These are phyloP conservation scores for Pseudolaguvia tuberculata DNA, from an alignment of 2,113 vertebrate species.

Conservation along the genomic window DNA sequence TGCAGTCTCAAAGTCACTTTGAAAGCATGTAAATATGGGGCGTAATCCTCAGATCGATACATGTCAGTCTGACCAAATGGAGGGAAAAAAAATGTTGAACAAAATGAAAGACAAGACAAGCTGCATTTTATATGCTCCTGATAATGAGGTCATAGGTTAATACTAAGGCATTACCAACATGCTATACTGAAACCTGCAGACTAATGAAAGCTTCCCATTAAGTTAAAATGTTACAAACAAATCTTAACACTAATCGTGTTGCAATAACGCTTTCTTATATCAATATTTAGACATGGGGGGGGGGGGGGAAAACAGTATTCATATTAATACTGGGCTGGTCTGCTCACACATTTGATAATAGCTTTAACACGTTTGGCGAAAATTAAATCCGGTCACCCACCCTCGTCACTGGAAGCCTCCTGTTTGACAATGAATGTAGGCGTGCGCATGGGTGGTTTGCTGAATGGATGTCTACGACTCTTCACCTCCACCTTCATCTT, in stretches of 20 bases:
- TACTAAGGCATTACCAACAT: not conserved
- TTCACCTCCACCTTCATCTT: slow-evolving; percentile 89
- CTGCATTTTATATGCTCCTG: not conserved
- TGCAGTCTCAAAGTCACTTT: slow-evolving; percentile 63
- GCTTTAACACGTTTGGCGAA: not conserved
- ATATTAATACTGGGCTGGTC: not conserved
- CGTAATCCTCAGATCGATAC: slow-evolving; percentile 67
- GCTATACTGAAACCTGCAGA: not conserved
- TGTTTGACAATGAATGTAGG: slow-evolving; percentile 88
- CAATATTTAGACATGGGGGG: too few relatives aligned
- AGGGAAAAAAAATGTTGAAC: not conserved
- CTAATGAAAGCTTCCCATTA: not conserved
- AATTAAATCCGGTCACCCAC: slow-evolving; percentile 55
- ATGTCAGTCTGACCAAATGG: slow-evolving; percentile 54
- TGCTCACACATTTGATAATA: not conserved
- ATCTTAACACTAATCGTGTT: not conserved
- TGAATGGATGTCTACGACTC: slow-evolving; percentile 89
- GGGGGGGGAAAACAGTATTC: too few relatives aligned
- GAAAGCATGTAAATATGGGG: slow-evolving; percentile 67
- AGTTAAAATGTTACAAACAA: not conserved
- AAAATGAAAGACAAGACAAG: too few relatives aligned
- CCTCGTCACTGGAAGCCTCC: slow-evolving; percentile 82
- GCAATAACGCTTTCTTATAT: not conserved
- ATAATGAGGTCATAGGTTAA: not conserved
- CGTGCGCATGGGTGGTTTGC: slow-evolving; percentile 84